Evolutionary conservation across 2,113 vertebrate genomes (phyloP).

Genomic region (Etheostoma cragini): DNA sequence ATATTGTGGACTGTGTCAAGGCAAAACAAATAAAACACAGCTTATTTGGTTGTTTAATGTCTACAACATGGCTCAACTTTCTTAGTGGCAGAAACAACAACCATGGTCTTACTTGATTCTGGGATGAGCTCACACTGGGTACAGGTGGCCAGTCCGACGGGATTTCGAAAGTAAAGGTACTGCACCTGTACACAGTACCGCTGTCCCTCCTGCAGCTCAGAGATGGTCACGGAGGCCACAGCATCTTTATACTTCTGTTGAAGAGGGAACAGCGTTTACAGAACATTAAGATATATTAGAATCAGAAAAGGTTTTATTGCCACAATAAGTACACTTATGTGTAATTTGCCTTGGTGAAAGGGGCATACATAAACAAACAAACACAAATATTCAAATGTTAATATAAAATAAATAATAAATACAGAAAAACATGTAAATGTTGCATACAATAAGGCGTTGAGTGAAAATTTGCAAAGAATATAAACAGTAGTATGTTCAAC

Average conservation of each 20-base stretch:
- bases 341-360: no score
- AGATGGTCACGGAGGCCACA: constrained; percentile 4
- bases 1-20: neutral
- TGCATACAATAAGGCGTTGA: no score
- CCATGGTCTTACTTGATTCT: constrained; percentile 22
- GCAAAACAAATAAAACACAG: neutral
- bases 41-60: neutral
- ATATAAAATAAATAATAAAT: no score
- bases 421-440: no score
- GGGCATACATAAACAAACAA: no score
- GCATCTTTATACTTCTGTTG: neutral
- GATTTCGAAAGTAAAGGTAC: accelerated
- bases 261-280: neutral
- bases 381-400: no score
- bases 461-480: no score
- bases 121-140: constrained; percentile 45
- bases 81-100: neutral
- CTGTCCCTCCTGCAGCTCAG: constrained; percentile 28
- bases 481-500: no score
- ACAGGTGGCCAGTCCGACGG: constrained; percentile 19
- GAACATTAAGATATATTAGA: no score
- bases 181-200: constrained; percentile 50
- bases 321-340: no score
- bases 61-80: neutral
- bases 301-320: no score